Evolutionary conservation across 2,113 vertebrate species (phyloP).

Genomic region (Hippocampus abdominalis): DNA sequence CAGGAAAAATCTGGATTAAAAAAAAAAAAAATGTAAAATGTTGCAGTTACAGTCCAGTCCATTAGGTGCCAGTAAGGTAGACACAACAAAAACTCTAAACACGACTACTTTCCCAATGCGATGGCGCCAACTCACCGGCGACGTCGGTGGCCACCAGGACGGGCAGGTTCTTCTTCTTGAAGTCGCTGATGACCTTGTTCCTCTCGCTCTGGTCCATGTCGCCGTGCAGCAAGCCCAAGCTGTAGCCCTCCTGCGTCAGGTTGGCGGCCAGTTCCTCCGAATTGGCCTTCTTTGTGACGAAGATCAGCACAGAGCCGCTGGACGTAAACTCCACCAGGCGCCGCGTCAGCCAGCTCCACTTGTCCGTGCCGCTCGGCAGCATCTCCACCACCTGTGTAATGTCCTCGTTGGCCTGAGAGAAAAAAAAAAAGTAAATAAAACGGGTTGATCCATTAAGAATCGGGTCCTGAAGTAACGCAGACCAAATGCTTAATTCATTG

Average conservation of each 20-base stretch:
- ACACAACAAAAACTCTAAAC: neutral
- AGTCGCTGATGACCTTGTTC: conserved; percentile 97
- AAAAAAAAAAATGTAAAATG: no score
- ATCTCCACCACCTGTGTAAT: conserved; percentile 96
- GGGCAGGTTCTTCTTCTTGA: conserved; percentile 92
- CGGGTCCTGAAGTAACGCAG: no score
- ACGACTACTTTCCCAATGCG: neutral
- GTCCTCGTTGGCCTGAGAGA: conserved; percentile 91
- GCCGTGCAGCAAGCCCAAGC: conserved; percentile 89
- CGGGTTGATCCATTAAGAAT: no score
- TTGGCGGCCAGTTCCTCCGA: conserved; percentile 91
- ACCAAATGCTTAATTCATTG: no score
- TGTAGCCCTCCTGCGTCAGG: conserved; percentile 89
- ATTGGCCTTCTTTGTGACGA: conserved; percentile 96
- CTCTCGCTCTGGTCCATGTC: conserved; percentile 99
- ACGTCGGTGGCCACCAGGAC: conserved; percentile 96
- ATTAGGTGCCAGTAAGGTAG: neutral
- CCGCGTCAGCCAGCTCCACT: conserved; percentile 92
- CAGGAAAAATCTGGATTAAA: no score
- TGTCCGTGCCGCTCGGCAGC: conserved; percentile 80
- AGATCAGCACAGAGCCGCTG: conserved; percentile 89
- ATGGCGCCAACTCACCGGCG: conserved; percentile 77
- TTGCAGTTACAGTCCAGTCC: neutral
- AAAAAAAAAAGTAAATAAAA: neutral
- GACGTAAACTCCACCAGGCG: conserved; percentile 95